Evolutionary conservation across 2,888 invertebrate genomes (phyloP), one percentile per base, ranked within the genome.

Genomic region (Cynaeus angustus): DNA sequence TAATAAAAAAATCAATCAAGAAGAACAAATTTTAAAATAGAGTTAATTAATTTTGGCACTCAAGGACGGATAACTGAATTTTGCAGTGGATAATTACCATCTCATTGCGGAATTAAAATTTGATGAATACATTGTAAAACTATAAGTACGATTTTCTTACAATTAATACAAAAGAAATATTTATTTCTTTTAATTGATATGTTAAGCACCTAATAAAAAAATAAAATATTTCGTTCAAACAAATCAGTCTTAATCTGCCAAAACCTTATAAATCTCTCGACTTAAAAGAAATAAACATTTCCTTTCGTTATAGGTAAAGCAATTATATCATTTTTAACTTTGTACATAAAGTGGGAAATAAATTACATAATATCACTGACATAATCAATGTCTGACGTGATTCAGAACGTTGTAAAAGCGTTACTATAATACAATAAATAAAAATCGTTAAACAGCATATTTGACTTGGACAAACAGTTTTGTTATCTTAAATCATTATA

Each of bases 31-130:
- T 14, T 16, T 5, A 21, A 21, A 21, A 21, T 21, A 21, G 21
- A 21, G 21, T n/a, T 21, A 41, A 65, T 33, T n/a, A 70, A 70
- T 48, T 76, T 77, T 77, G 77, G 77, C 77, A 77, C 77, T 70
- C 12, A 50, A 65, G 73, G 74, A 77, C 71, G 77, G 77, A 75
- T 50, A 72, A 68, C 53, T 62, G 28, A 71, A 52, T 38, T 53
- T 67, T n/a, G 7, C 3, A 50, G 21, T 10, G 48, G 3, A 28
- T 3, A 68, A 56, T 52, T 52, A 58, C 1, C 33, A 65, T 61
- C 68, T 61, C 68, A 68, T 61, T 64, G 71, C 64, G 50, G 48
- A 67, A 33, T 50, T 33, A 66, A 13, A 33, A 6, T 37, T 28
- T 6, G 1, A 12, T 28, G 30, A 30, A 10, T 66, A 37, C 37